Conservation (phyloP, 2,113 vertebrate genomes). For the Polypterus bichir region DNA sequence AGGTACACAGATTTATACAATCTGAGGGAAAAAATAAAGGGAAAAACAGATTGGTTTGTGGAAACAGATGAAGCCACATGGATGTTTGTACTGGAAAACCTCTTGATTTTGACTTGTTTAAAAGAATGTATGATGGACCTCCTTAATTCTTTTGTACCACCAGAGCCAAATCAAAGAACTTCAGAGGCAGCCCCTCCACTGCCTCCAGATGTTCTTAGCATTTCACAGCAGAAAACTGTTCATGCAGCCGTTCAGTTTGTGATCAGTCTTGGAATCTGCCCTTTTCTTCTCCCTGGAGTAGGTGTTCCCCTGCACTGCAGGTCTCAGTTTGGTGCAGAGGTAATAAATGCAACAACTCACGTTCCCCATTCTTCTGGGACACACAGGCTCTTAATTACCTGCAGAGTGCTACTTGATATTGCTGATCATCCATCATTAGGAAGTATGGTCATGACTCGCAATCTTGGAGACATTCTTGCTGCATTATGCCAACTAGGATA, state of each 20-base stretch:
- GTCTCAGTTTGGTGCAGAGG: conserved; percentile 53
- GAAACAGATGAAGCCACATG: conserved; percentile 46
- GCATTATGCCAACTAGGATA: conserved; percentile 70
- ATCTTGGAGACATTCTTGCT: conserved; percentile 73
- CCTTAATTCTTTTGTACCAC: conserved; percentile 36
- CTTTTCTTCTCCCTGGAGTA: conserved; percentile 64
- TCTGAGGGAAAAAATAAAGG: conserved; percentile 33
- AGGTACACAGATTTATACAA: conserved; percentile 32
- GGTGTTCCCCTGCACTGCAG: conserved; percentile 51
- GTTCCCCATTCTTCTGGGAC: neutral
- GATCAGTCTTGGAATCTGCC: conserved; percentile 65
- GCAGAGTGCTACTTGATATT: conserved; percentile 45
- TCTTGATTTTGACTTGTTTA: conserved; percentile 60
- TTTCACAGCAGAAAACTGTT: conserved; percentile 63
- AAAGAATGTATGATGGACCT: conserved; percentile 45
- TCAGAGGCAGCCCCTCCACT: conserved; percentile 58
- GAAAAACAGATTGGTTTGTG: conserved; percentile 29
- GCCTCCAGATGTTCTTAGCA: conserved; percentile 70
- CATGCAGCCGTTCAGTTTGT: conserved; percentile 61
- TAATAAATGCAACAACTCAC: conserved; percentile 37
- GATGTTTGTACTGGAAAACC: conserved; percentile 56
- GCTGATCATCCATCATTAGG: conserved; percentile 48
- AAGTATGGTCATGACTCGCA: conserved; percentile 55
- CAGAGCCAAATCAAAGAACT: conserved; percentile 21
- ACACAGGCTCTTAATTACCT: conserved; percentile 42